A percentile compares a stretch with the other conserved stretches of the same genome.
Conservation (phyloP, 2,888 invertebrate species). For the Dioctria linearis region DNA sequence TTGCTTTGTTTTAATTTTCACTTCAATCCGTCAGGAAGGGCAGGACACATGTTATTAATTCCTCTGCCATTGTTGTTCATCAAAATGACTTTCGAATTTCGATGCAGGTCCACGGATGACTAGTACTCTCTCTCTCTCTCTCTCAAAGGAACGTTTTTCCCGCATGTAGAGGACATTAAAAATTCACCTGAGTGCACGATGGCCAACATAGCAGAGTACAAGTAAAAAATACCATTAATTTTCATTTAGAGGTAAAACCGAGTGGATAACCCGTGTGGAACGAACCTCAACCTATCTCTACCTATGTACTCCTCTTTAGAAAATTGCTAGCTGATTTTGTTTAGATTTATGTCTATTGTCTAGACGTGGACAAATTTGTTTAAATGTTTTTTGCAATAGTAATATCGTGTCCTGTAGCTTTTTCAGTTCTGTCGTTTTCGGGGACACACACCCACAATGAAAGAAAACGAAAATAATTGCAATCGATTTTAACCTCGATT, state of each 20-base stretch:
- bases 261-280: conserved; percentile 3
- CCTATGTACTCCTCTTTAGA: not conserved
- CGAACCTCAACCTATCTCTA: not conserved
- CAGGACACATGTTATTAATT: not conserved
- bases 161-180: not conserved
- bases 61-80: not conserved
- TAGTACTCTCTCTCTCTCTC: no score
- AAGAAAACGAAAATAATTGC: not conserved
- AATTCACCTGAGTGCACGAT: conserved; percentile 6
- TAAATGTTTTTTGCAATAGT: not conserved
- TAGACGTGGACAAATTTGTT: conserved; percentile 7
- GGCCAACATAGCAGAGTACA: not conserved
- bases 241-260: conserved; percentile 26
- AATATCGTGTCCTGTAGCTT: not conserved
- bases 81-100: conserved; percentile 3
- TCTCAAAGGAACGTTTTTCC: not conserved
- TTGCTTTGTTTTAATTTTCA: not conserved
- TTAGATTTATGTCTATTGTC: conserved; percentile 35
- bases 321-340: conserved; percentile 24
- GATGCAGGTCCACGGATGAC: not conserved
- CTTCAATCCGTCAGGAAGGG: no score
- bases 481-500: not conserved
- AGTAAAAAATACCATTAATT: conserved; percentile 34
- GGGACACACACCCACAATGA: not conserved
- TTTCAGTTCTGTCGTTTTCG: not conserved